These are phyloP conservation scores for Aurelia sp. DNA, from an alignment of 30 jellyfish, hydroid and myxozoan genomes.

Conservation along the genomic window DNA sequence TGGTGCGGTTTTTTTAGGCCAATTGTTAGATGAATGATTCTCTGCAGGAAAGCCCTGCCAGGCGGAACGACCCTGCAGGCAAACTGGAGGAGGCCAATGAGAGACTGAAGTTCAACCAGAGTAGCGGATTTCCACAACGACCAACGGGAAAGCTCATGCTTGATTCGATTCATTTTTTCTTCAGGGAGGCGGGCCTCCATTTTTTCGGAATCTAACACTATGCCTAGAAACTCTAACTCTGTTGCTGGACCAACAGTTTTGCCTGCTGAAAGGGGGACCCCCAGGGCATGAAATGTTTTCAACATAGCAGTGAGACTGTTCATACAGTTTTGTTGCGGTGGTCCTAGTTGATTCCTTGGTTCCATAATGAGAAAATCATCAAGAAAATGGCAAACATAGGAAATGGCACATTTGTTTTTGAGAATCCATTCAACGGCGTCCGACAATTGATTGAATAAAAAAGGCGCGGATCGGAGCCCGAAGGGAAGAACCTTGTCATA, in stretches of 20 bases:
- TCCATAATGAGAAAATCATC: too few species aligned
- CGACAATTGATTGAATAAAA: too few species aligned
- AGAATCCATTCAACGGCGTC: too few species aligned
- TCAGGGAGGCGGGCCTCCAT: conserved; percentile 57
- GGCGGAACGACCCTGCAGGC: conserved; percentile 57
- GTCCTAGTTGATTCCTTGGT: too few species aligned
- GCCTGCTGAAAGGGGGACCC: conserved; percentile 42
- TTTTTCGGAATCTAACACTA: conserved; percentile 40
- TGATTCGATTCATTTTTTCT: conserved; percentile 35
- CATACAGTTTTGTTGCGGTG: too few species aligned
- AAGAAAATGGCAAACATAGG: too few species aligned
- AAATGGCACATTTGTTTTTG: too few species aligned
- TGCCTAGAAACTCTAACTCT: conserved; percentile 43
- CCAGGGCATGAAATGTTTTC: conserved; percentile 5
- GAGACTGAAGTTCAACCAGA: conserved; percentile 48
- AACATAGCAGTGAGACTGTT: too few species aligned
- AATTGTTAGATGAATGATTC: conserved; percentile 34
- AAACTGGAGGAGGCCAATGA: conserved; percentile 61
- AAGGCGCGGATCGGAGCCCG: too few species aligned
- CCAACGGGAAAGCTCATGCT: neutral
- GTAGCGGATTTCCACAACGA: conserved; percentile 7
- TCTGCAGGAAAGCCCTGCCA: conserved; percentile 13
- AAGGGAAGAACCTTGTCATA: too few species aligned
- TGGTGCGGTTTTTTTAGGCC: conserved; percentile 38
- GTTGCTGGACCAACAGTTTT: conserved; percentile 77